Conservation (phyloP, 1,140 invertebrate species). For the Zaprionus lachaisei region DNA sequence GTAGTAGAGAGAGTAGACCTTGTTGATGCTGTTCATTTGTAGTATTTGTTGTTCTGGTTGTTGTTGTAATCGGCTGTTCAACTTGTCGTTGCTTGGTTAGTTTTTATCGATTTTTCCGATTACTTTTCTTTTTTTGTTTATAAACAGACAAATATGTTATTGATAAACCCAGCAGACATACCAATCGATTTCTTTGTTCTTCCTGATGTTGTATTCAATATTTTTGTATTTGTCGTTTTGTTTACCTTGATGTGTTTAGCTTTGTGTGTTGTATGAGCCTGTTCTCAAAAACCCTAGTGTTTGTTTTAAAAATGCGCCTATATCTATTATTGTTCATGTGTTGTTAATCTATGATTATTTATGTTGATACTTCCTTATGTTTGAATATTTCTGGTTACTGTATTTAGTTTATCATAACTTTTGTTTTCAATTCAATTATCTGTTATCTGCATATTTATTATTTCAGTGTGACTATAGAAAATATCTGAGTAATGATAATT, state of each 20-base stretch:
- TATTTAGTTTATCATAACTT: not conserved
- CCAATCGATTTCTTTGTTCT: not conserved
- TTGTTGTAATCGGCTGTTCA: not conserved
- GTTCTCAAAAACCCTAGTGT: too few relatives aligned
- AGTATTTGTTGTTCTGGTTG: slow-evolving; percentile 28
- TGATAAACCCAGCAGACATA: not conserved
- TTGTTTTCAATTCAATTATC: too few relatives aligned
- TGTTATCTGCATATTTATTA: too few relatives aligned
- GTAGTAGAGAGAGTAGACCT: slow-evolving; percentile 38
- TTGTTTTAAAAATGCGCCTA: not conserved
- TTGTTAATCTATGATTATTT: not conserved
- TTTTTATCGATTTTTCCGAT: slow-evolving; percentile 23
- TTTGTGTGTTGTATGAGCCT: too few relatives aligned
- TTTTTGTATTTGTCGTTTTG: not conserved
- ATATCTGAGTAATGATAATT: not conserved
- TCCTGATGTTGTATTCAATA: not conserved
- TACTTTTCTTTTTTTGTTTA: not conserved
- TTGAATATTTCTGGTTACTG: not conserved
- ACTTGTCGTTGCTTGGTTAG: slow-evolving; percentile 9
- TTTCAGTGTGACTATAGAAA: not conserved
- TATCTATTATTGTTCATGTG: not conserved
- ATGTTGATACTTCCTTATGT: not conserved
- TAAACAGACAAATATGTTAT: not conserved
- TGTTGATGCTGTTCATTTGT: slow-evolving; percentile 39
- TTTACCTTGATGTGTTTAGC: too few relatives aligned